phyloP scores from a whole-genome alignment of 1,140 invertebrate species.

The Centruroides sculpturatus region DNA sequence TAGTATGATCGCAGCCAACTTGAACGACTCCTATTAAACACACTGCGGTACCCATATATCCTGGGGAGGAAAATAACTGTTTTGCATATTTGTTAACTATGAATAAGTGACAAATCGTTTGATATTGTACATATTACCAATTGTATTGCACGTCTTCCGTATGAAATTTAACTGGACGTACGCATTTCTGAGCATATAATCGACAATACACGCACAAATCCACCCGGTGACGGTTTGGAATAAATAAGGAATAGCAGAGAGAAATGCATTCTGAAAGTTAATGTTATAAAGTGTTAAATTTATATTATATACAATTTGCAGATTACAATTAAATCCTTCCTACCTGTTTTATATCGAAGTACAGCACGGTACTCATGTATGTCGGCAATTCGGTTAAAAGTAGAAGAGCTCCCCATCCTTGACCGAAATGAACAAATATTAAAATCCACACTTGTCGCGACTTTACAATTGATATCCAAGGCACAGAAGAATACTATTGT shows the following conservation, averaged over 20 bases:
- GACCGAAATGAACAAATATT: slow-evolving; percentile 69
- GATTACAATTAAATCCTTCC: not conserved
- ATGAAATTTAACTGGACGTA: slow-evolving; percentile 6
- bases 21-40: slow-evolving; percentile 14
- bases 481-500: slow-evolving; percentile 22
- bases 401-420: slow-evolving; percentile 88
- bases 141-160: slow-evolving; percentile 17
- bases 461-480: slow-evolving; percentile 61
- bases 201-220: slow-evolving; percentile 32
- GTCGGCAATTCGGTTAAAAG: slow-evolving; percentile 82
- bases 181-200: slow-evolving; percentile 24
- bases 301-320: slow-evolving; percentile 17
- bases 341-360: slow-evolving; percentile 70
- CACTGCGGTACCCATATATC: slow-evolving; percentile 14
- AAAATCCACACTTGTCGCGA: slow-evolving; percentile 83
- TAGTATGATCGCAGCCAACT: slow-evolving; percentile 6
- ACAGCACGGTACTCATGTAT: slow-evolving; percentile 77
- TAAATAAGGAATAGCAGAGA: slow-evolving; percentile 41
- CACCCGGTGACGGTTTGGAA: slow-evolving; percentile 35
- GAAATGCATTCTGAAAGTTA: slow-evolving; percentile 36
- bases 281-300: not conserved
- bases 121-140: slow-evolving; percentile 9
- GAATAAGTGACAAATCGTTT: not conserved
- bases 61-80: slow-evolving; percentile 4
- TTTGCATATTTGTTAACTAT: not conserved